Conservation (phyloP, 2,888 invertebrate genomes). For the Acanthosoma haemorrhoidale region DNA sequence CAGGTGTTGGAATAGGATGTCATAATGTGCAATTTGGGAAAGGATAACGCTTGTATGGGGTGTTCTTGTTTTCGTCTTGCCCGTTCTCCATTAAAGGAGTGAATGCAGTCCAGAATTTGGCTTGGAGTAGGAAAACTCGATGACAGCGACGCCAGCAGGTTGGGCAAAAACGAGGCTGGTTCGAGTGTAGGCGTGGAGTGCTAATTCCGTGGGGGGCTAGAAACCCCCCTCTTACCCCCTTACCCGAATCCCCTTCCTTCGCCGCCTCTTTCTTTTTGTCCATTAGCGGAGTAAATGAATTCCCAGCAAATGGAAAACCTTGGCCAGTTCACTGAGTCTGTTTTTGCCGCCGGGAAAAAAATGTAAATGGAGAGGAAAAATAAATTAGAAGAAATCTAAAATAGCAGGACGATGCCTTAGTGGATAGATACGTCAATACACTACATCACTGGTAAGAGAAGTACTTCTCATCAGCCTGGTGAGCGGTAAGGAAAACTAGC, state of each 20-base stretch:
- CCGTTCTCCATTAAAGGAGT: too few relatives aligned
- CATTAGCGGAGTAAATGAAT: slow-evolving; percentile 6
- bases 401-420: background rate
- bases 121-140: background rate
- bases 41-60: too few relatives aligned
- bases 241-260: background rate
- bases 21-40: too few relatives aligned
- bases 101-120: too few relatives aligned
- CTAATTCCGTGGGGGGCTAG: background rate
- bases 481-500: too few relatives aligned
- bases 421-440: too few relatives aligned
- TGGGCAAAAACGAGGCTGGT: slow-evolving; percentile 11
- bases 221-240: too few relatives aligned
- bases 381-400: background rate
- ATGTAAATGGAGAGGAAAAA: background rate
- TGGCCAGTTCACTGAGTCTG: background rate
- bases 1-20: too few relatives aligned
- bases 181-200: background rate
- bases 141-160: background rate
- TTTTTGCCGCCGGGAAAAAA: background rate
- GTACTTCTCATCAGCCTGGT: too few relatives aligned
- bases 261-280: background rate
- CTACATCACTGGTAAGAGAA: too few relatives aligned
- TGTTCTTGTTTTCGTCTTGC: too few relatives aligned
- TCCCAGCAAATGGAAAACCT: slow-evolving; percentile 17